These are phyloP conservation scores for Malurus melanocephalus DNA, from an alignment of 2,113 vertebrate genomes.

Conservation along the genomic window DNA sequence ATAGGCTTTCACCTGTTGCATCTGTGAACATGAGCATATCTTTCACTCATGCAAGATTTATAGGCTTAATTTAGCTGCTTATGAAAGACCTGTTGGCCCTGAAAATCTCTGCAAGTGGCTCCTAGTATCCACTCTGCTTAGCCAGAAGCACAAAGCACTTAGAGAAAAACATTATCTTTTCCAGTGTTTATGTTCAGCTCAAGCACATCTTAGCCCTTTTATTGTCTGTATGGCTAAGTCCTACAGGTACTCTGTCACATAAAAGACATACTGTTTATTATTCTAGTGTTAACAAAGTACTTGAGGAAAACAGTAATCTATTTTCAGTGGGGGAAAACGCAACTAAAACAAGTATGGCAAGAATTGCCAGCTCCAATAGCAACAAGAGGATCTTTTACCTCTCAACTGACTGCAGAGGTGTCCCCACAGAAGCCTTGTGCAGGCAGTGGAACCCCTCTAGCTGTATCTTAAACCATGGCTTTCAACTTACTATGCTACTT, in stretches of 20 bases:
- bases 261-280: constrained; percentile 3
- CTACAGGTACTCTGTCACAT: neutral
- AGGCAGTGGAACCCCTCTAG: neutral
- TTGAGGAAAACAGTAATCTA: neutral
- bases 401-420: neutral
- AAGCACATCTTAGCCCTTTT: neutral
- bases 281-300: constrained; percentile 32
- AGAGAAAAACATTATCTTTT: neutral
- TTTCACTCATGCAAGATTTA: neutral
- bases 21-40: neutral
- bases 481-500: neutral
- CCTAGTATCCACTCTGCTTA: neutral
- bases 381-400: neutral
- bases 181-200: neutral
- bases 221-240: neutral
- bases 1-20: neutral
- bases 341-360: neutral
- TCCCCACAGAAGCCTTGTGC: accelerated
- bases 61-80: neutral
- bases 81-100: neutral
- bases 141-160: neutral
- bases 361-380: neutral
- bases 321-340: accelerated
- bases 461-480: neutral
- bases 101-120: neutral